These are phyloP conservation scores for Panorpa germanica DNA, from an alignment of 2,888 invertebrate species.

Conservation along the genomic window DNA sequence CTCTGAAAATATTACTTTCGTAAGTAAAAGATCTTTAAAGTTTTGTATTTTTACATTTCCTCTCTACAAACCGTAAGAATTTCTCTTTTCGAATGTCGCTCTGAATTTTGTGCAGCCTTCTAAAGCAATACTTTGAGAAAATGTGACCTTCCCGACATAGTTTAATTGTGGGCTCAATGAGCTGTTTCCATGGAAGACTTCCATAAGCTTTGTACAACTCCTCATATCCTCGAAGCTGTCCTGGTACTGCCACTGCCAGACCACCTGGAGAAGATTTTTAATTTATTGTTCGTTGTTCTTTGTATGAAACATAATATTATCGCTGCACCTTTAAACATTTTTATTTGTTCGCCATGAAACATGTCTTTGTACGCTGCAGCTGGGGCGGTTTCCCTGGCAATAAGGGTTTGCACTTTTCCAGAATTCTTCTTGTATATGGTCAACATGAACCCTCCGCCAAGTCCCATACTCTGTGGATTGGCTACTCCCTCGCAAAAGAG, in stretches of 20 bases:
- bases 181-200: slow-evolving; percentile 52
- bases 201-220: slow-evolving; percentile 56
- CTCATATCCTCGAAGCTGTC: slow-evolving; percentile 74
- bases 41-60: too few species aligned
- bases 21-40: too few species aligned
- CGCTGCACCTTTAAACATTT: too few species aligned
- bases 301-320: too few species aligned
- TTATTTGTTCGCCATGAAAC: too few species aligned
- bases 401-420: slow-evolving; percentile 37
- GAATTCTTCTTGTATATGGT: slow-evolving; percentile 52
- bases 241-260: slow-evolving; percentile 70
- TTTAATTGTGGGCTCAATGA: slow-evolving; percentile 62
- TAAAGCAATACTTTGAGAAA: slow-evolving; percentile 45
- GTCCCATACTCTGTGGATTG: slow-evolving; percentile 70
- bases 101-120: too few species aligned
- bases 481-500: slow-evolving; percentile 72
- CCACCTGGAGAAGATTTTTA: too few species aligned
- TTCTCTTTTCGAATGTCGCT: too few species aligned
- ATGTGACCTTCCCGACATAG: slow-evolving; percentile 52
- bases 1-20: too few species aligned
- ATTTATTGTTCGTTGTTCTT: too few species aligned
- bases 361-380: slow-evolving; percentile 41
- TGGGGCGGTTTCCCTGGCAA: slow-evolving; percentile 67
- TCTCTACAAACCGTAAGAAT: too few species aligned
- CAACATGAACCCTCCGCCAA: slow-evolving; percentile 80